These are phyloP conservation scores for Pandemis cinnamomeana DNA, from an alignment of 2,888 invertebrate species.

Conservation along the genomic window DNA sequence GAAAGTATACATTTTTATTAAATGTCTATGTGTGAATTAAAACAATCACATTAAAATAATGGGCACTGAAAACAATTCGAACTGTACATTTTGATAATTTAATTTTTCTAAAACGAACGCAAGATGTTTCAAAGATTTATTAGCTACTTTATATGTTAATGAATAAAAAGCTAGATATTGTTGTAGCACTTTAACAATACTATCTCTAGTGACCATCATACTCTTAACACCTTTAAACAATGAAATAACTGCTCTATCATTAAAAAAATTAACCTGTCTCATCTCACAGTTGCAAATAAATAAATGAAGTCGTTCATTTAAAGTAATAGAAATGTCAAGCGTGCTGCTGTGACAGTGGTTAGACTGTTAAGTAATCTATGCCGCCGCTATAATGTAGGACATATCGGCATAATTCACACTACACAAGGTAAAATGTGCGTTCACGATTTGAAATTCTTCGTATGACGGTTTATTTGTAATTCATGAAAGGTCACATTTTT, in stretches of 20 bases:
- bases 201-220: constrained; percentile 2
- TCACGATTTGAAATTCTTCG: constrained; percentile 20
- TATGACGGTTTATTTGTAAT: constrained; percentile 13
- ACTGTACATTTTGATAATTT: background rate
- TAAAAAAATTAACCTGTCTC: background rate
- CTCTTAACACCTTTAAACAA: background rate
- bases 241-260: background rate
- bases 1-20: no score
- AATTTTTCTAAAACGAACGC: constrained; percentile 1
- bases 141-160: constrained; percentile 4
- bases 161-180: background rate
- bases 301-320: constrained; percentile 4
- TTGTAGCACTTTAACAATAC: background rate
- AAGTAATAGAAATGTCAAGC: constrained; percentile 3
- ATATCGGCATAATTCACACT: constrained; percentile 35
- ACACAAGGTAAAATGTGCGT: constrained; percentile 30
- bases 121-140: constrained; percentile 7
- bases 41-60: background rate
- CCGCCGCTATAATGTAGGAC: constrained; percentile 33
- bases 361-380: constrained; percentile 34
- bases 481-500: constrained; percentile 19
- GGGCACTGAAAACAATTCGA: background rate
- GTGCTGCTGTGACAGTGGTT: constrained; percentile 23
- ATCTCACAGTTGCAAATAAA: constrained; percentile 10
- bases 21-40: background rate